Conservation (phyloP, 2,797 vertebrate species). For the Anas bahamensis region DNA sequence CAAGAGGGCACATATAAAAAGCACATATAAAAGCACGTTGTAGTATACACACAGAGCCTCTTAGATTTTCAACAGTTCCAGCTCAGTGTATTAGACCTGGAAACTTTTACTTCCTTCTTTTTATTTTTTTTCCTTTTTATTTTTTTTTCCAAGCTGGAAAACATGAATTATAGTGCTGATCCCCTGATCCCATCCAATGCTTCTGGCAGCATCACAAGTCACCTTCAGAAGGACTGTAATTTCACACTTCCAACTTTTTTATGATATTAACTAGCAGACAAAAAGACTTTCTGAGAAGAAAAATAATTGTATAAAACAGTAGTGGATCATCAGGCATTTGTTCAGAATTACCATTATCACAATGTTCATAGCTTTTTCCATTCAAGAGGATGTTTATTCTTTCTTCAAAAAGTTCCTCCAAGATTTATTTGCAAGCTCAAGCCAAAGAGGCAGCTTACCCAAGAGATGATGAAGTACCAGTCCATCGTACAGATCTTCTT, state of each 20-base stretch:
- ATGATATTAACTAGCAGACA: background rate
- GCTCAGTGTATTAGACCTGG: background rate
- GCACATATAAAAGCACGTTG: background rate
- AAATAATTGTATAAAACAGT: background rate
- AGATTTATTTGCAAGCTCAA: background rate
- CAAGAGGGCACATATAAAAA: background rate
- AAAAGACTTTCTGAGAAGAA: background rate
- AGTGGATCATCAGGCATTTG: background rate
- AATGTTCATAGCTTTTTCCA: background rate
- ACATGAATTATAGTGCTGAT: background rate
- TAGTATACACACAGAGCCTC: background rate
- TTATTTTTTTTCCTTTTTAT: background rate
- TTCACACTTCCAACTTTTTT: background rate
- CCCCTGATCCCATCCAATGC: background rate
- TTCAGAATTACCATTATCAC: background rate
- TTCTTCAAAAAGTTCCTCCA: background rate
- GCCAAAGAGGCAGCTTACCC: conserved; percentile 79
- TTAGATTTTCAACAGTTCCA: background rate
- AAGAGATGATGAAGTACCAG: conserved; percentile 95
- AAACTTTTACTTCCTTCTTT: background rate
- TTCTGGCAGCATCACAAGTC: background rate
- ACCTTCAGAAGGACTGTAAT: background rate
- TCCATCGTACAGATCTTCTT: conserved; percentile 94
- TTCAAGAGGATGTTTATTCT: background rate
- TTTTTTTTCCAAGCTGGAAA: background rate